Evolutionary conservation across 2,113 vertebrate species (phyloP).

Genomic region (Thymallus thymallus): DNA sequence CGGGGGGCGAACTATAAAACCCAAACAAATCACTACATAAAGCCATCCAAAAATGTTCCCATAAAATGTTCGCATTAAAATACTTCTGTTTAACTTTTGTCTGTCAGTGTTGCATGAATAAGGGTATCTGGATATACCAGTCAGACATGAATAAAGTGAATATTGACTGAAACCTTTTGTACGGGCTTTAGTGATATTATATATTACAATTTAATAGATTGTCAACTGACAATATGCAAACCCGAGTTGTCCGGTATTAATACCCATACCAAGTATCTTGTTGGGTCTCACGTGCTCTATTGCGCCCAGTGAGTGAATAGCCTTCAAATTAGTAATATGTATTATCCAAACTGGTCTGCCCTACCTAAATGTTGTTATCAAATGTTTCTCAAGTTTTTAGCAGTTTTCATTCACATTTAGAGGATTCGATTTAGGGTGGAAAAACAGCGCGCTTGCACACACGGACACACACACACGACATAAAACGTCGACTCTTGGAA

Average conservation of each 20-base stretch:
- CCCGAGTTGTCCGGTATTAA: neutral
- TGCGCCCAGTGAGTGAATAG: neutral
- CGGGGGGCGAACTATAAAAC: conserved; percentile 3
- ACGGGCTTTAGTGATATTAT: too few relatives aligned
- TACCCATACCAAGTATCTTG: neutral
- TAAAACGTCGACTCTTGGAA: conserved; percentile 87
- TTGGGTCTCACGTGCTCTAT: neutral
- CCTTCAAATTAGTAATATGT: neutral
- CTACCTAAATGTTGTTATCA: neutral
- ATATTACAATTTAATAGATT: too few relatives aligned
- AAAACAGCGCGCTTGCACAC: too few relatives aligned
- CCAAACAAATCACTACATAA: neutral
- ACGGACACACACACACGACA: conserved; percentile 82
- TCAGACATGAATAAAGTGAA: neutral
- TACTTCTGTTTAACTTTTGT: neutral
- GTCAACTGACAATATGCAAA: too few relatives aligned
- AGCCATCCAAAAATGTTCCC: too few relatives aligned
- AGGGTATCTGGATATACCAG: too few relatives aligned
- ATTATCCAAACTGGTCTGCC: neutral
- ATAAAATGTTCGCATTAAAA: too few relatives aligned
- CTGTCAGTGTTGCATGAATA: neutral
- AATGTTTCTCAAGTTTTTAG: neutral
- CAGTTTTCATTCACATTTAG: neutral
- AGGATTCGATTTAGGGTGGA: neutral
- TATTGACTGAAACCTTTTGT: neutral